Evolutionary conservation across 2,888 invertebrate genomes (phyloP).

Genomic region (Cordilura impudica): DNA sequence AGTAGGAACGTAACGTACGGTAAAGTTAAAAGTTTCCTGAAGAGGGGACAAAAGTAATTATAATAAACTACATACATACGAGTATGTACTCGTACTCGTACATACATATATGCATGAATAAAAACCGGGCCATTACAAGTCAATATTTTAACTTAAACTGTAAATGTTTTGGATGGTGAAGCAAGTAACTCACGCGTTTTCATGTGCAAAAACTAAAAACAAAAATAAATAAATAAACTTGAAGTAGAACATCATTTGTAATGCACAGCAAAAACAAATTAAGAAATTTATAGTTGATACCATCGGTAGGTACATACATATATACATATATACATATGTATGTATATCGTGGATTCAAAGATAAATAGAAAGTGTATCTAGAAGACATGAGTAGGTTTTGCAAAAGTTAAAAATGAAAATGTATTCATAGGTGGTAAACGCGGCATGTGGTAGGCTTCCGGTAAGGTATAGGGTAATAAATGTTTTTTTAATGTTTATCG

Average conservation of each 20-base stretch:
- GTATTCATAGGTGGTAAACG: not conserved
- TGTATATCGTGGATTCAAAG: not conserved
- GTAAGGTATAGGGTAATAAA: not conserved
- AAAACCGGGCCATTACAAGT: constrained; percentile 44
- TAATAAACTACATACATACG: not conserved
- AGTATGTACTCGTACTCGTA: too few species aligned
- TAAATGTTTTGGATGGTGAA: constrained; percentile 56
- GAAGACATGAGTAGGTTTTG: not conserved
- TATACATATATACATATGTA: too few species aligned
- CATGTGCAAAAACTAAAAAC: constrained; percentile 39
- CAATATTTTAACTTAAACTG: constrained; percentile 14
- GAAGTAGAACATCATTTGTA: constrained; percentile 56
- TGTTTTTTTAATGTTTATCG: not conserved
- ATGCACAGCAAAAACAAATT: constrained; percentile 39
- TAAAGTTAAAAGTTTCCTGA: not conserved
- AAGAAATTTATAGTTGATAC: constrained; percentile 47
- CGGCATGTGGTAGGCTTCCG: not conserved
- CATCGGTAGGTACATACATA: constrained; percentile 31
- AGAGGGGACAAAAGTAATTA: not conserved
- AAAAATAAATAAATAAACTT: constrained; percentile 21
- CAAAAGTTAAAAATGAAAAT: not conserved
- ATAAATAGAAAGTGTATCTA: constrained; percentile 26
- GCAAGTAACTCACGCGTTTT: constrained; percentile 61
- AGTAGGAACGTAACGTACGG: not conserved
- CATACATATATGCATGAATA: not conserved